Base-by-base conservation (phyloP, 2,888 invertebrate genomes). In the Harpalus rubripes region DNA sequence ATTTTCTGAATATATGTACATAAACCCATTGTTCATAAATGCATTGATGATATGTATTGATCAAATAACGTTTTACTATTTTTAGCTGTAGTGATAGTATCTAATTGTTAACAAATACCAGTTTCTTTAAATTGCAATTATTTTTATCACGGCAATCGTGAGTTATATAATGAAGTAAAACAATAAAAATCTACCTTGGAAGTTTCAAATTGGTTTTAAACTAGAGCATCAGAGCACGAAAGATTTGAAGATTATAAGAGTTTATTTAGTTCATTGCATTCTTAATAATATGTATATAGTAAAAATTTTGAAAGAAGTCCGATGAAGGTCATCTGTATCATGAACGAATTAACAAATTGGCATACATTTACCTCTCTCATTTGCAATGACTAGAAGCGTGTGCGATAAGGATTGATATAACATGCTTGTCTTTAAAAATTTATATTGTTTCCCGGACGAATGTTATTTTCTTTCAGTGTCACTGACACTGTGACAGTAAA, bases 41-140 rank as follows among this genome's bases (percentile, higher is more conserved):
- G 26, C 63, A 63, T 26, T 63, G 26, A 63, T 63, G 26, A 63
- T 63, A 63, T 63, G 22, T 63, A 63, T 63, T 63, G 63, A 63
- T 63, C 26, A 63, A 63, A 63, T 63, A 63, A 63, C 26, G 63
- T 63, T 63, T 16, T 26, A 18, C 63, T 63, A 63, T 26, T 26
- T 26, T 26, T 63, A 63, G 63, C 63, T 22, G 12, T 12, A 26
- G 6, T 32, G 63, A 63, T 63, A 63, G 22, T 1, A 63, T 63
- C 63, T 63, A 26, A 10, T 22, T 18, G 63, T 63, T 63, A 63
- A 63, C 63, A 63, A 63, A 63, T 63, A 63, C 63, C 59, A 63
- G 63, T 63, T 63, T 26, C 22, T 63, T 63, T 63, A 63, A 63
- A 63, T 63, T 63, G 26, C 63, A 63, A 63, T 63, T 63, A 63